Conservation (phyloP, 2,888 invertebrate genomes). For the Buathra laborator region DNA sequence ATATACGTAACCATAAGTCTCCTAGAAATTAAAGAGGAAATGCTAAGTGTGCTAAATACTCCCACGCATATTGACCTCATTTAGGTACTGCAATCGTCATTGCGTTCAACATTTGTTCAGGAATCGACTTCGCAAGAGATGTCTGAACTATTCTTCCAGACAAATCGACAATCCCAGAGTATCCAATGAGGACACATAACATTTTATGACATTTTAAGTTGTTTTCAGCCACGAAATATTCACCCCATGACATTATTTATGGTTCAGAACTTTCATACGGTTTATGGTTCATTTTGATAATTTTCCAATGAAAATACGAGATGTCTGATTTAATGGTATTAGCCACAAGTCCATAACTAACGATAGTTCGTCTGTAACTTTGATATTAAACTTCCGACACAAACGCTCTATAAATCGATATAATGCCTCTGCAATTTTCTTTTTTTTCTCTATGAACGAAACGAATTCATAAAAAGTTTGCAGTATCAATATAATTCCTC, state of each 20-base stretch:
- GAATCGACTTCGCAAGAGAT: slow-evolving; percentile 21
- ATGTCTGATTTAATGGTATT: background rate
- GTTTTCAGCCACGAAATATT: too few relatives aligned
- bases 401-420: background rate
- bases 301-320: background rate
- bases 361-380: background rate
- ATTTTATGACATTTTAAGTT: too few relatives aligned
- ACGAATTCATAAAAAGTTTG: background rate
- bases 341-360: background rate
- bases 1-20: slow-evolving; percentile 44
- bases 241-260: too few relatives aligned
- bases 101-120: slow-evolving; percentile 1
- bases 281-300: too few relatives aligned
- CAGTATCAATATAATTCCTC: background rate
- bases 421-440: background rate
- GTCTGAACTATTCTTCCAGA: slow-evolving; percentile 25
- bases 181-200: too few relatives aligned
- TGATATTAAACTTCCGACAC: background rate
- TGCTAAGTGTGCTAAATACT: slow-evolving; percentile 51
- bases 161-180: background rate
- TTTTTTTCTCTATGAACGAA: background rate
- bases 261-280: too few relatives aligned
- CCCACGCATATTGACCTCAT: slow-evolving; percentile 55
- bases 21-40: slow-evolving; percentile 58
- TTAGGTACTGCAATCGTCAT: slow-evolving; percentile 21